Evolutionary conservation across 2,888 invertebrate species (phyloP), one percentile per base, ranked within the genome.

Genomic region (Apamea monoglypha): DNA sequence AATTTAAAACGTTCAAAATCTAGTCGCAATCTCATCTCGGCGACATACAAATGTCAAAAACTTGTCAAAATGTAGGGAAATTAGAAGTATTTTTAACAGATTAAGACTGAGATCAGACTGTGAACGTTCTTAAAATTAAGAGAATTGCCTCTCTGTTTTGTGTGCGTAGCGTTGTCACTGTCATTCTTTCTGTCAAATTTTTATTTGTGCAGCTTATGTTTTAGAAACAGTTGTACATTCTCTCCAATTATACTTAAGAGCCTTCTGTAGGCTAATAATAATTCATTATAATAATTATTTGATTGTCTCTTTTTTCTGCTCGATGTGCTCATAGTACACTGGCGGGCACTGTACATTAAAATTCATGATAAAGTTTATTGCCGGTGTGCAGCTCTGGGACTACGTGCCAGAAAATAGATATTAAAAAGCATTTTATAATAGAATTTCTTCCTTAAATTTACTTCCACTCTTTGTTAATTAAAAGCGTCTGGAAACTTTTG

Each of bases 381-480:
- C 50, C 29, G 50, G 29, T 80, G 50, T 59, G 36, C 75, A 84
- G 87, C 85, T 85, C 81, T 63, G 64, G 68, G 85, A 85, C 85
- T 76, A 74, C 29, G 21, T 47, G 67, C 53, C 63, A 32, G 32
- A 76, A 72, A 70, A 74, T 75, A 74, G 18, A 63, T 69, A 76
- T 81, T 74, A 72, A 73, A 75, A 74, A 76, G 32, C 40, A 69
- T 87, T 84, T 74, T 64, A 40, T 56, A 77, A 47, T 50, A 66
- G 44, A 64, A 63, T 66, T 67, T 50, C 32, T 79, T 81, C 63
- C 63, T 76, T 67, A 77, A 79, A 86, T 78, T 81, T 74, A 81
- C 76, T 86, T 74, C 76, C 86, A 88, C 82, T 88, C 86, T 81
- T 74, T 66, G 76, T 87, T 87, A 75, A 85, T 87, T 85, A 87